Conservation (phyloP, 2,113 vertebrate genomes). For the Smithornis capensis region DNA sequence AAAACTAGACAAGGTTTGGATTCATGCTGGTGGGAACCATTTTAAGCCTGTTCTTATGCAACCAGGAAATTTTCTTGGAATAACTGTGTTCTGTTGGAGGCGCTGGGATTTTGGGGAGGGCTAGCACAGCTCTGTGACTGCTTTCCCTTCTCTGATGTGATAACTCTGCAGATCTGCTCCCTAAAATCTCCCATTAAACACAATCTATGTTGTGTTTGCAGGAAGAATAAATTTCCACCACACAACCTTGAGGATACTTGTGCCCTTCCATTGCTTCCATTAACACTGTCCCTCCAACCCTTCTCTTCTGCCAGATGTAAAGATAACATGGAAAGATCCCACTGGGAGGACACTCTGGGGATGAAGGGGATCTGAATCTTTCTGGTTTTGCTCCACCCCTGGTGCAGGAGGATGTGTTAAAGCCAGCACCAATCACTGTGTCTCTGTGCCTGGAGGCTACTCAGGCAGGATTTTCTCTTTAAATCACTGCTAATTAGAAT, state of each 20-base stretch:
- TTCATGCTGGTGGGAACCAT: not conserved
- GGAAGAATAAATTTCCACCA: not conserved
- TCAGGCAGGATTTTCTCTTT: constrained; percentile 46
- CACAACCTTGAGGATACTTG: not conserved
- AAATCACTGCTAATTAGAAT: constrained; percentile 52
- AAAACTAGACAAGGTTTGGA: not conserved
- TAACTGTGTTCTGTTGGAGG: not conserved
- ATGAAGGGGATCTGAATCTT: not conserved
- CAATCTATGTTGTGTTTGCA: not conserved
- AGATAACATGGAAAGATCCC: not conserved
- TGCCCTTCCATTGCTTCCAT: not conserved
- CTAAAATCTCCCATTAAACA: not conserved
- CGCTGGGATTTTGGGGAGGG: not conserved
- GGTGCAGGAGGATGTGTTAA: not conserved
- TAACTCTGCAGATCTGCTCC: not conserved
- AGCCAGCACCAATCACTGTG: not conserved
- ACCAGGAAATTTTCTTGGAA: not conserved
- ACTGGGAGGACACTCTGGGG: not conserved
- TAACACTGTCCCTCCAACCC: not conserved
- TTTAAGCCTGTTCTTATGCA: not conserved
- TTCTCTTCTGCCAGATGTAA: not conserved
- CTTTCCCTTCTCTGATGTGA: not conserved
- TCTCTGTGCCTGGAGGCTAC: constrained; percentile 31
- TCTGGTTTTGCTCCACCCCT: not conserved
- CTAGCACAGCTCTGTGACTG: not conserved